phyloP scores from a whole-genome alignment of 92 coral and sea anemone species.

The Metridium senile region DNA sequence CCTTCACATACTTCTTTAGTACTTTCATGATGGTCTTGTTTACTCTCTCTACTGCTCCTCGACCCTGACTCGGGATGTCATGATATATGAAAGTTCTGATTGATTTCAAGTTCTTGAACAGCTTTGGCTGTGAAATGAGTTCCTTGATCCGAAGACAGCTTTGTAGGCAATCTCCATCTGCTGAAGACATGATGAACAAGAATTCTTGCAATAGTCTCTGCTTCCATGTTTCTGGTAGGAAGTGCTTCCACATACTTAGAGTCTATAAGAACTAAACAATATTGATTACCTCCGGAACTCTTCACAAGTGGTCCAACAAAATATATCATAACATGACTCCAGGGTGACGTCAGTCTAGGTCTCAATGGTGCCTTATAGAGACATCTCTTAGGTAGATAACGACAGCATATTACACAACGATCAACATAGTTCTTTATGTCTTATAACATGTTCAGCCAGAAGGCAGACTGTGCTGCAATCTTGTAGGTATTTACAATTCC shows the following conservation, averaged over 20 bases:
- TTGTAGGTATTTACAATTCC: slow-evolving; percentile 20
- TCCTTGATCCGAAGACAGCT: slow-evolving; percentile 21
- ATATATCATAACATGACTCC: slow-evolving; percentile 21
- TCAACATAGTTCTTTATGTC: slow-evolving; percentile 10
- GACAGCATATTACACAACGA: slow-evolving; percentile 13
- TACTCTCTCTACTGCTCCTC: slow-evolving; percentile 28
- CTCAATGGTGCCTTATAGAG: slow-evolving; percentile 12
- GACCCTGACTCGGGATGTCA: slow-evolving; percentile 34
- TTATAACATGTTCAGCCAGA: slow-evolving; percentile 5
- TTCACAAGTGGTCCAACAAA: slow-evolving; percentile 24
- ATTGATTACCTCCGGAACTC: slow-evolving; percentile 17
- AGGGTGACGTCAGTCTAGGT: slow-evolving; percentile 21
- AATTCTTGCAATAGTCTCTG: slow-evolving; percentile 30
- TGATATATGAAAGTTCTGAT: slow-evolving; percentile 23
- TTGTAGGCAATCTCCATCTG: slow-evolving; percentile 20
- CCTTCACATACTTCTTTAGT: slow-evolving; percentile 24
- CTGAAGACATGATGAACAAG: slow-evolving; percentile 22
- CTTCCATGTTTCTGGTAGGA: slow-evolving; percentile 23
- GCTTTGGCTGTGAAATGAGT: slow-evolving; percentile 24
- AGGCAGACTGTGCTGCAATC: slow-evolving; percentile 28
- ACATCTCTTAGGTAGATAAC: slow-evolving; percentile 10
- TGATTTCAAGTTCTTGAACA: slow-evolving; percentile 33
- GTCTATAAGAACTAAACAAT: slow-evolving; percentile 12
- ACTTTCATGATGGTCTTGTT: slow-evolving; percentile 22
- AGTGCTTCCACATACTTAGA: slow-evolving; percentile 28